Conservation (phyloP, 2,113 vertebrate genomes). For the Rhadina sibilatrix region DNA sequence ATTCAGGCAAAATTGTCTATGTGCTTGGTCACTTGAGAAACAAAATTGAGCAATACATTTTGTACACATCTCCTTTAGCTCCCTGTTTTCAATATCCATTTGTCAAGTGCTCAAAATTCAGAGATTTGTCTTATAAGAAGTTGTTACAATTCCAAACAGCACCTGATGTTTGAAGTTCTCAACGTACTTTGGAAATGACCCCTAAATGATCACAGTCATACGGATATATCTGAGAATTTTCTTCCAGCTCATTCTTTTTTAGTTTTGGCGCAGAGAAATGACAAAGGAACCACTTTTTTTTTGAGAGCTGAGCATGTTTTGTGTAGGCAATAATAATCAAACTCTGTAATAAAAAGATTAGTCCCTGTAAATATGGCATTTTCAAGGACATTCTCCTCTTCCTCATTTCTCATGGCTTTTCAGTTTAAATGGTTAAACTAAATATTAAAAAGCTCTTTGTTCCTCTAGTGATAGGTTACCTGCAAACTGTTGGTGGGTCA, state of each 20-base stretch:
- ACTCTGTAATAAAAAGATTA: not conserved
- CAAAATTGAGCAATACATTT: not conserved
- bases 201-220: not conserved
- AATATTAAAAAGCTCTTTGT: not conserved
- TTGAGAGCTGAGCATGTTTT: not conserved
- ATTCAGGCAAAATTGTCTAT: not conserved
- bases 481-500: not conserved
- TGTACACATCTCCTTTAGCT: not conserved
- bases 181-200: not conserved
- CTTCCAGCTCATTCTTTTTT: not conserved
- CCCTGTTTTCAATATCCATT: not conserved
- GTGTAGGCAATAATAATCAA: not conserved
- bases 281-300: not conserved
- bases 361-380: not conserved
- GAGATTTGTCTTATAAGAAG: not conserved
- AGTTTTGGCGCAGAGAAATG: not conserved
- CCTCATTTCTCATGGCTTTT: not conserved
- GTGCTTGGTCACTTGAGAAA: not conserved
- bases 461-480: not conserved
- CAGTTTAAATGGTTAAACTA: not conserved
- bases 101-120: not conserved
- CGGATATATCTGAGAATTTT: not conserved
- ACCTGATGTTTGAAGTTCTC: not conserved
- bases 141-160: not conserved
- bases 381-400: not conserved